Evolutionary conservation across 2,113 vertebrate genomes (phyloP), one percentile per base, ranked within the genome.

Genomic region (Erinaceus europaeus): DNA sequence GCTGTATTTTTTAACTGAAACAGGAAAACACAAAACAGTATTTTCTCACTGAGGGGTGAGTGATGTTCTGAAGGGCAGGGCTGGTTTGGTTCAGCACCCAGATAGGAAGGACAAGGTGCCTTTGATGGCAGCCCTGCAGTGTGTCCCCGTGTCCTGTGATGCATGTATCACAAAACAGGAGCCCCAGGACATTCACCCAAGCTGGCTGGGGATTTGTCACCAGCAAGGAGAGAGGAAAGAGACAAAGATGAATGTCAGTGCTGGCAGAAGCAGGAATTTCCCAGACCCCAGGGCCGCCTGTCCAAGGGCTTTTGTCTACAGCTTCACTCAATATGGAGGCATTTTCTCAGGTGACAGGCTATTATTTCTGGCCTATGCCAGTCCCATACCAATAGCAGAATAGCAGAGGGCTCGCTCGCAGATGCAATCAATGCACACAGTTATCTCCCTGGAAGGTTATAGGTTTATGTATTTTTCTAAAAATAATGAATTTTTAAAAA

Each of bases 151-250:
- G 27, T 82, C 23, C 86, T 77, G 4, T 79, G 84, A 4, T 38
- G 48, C 9, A 2, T 68, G 36, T 59, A 61, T 65, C 68, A 23
- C 42, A 89, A 77, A 53, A 80, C 18, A 86, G 46, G 1, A 61
- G 48, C 73, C 74, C 42, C 74, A 36, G 72, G 85, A 95, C 94
- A 93, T 61, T 9, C 50, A 90, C 62, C 46, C 17, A 57, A 36
- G 12, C 5, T 1, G 6, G 23, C 44, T 20, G 34, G 78, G 57
- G 78, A 72, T 34, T 67, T 32, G 81, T 62, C 32, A 15, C 64
- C 40, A 71, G 50, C 82, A 69, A 64, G 64, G 32, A 11, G 9
- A 55, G 69, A 88, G 84, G 34, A 64, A 91, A 81, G 74, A 80
- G 13, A 68, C 15, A 67, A 82, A 71, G 25, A 34, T 9, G 27